These are phyloP conservation scores for Nomada ferruginata DNA, from an alignment of 2,888 invertebrate species.

Conservation along the genomic window DNA sequence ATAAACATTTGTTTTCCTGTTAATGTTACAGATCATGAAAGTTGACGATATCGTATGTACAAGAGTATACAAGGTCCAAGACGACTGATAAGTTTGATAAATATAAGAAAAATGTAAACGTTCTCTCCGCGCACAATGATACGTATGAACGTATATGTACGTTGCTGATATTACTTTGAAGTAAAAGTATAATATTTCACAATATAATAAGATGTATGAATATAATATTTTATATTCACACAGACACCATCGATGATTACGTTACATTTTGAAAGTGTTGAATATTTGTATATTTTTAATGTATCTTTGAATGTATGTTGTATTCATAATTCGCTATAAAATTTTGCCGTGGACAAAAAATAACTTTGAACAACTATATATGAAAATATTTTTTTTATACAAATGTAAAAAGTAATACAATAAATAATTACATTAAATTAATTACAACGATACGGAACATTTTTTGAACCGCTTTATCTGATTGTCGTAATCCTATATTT, in stretches of 20 bases:
- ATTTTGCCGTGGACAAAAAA: conserved; percentile 44
- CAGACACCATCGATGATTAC: conserved; percentile 12
- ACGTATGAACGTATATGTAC: conserved; percentile 19
- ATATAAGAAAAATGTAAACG: conserved; percentile 24
- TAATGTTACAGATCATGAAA: conserved; percentile 87
- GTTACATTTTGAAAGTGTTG: conserved; percentile 12
- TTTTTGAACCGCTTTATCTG: background rate
- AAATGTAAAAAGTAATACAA: conserved; percentile 24
- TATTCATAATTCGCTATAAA: conserved; percentile 28
- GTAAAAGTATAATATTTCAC: conserved; percentile 5
- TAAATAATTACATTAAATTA: conserved; percentile 21
- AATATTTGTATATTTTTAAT: conserved; percentile 47
- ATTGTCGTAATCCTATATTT: background rate
- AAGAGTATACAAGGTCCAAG: conserved; percentile 89
- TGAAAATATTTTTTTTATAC: conserved; percentile 32
- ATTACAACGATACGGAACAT: background rate
- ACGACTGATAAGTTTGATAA: conserved; percentile 77
- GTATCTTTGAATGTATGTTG: conserved; percentile 21
- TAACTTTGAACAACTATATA: conserved; percentile 38
- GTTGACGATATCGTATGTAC: conserved; percentile 90
- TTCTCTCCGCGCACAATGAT: conserved; percentile 14
- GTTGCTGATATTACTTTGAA: conserved; percentile 34
- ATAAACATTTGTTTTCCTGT: background rate
- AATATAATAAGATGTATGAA: conserved; percentile 22
- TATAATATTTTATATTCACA: conserved; percentile 18